A percentile compares a stretch with the other conserved stretches of the same genome.
These are phyloP conservation scores for Pseudocheirus occidentalis DNA, from an alignment of 2,797 vertebrate genomes.

Conservation along the genomic window DNA sequence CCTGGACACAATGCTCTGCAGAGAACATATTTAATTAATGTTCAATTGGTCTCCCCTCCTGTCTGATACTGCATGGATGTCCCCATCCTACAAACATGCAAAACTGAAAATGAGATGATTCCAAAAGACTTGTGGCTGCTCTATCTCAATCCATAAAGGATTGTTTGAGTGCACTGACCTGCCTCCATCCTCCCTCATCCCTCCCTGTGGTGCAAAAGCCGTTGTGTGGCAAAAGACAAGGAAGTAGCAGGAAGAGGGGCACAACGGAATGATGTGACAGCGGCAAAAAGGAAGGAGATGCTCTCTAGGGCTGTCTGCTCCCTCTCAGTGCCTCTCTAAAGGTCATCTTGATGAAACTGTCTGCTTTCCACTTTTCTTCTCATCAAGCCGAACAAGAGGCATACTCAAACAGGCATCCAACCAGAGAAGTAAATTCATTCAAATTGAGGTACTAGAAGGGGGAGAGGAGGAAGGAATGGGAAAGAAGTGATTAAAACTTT, in stretches of 20 bases:
- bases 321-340: slow-evolving; percentile 50
- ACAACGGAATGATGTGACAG: slow-evolving; percentile 34
- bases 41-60: background rate
- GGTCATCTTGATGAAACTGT: background rate
- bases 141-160: background rate
- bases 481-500: slow-evolving; percentile 56
- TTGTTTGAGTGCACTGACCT: background rate
- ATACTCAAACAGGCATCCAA: slow-evolving; percentile 8
- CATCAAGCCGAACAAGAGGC: background rate
- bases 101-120: background rate
- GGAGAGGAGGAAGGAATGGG: background rate
- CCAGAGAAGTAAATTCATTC: slow-evolving; percentile 53
- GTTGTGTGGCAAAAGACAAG: background rate
- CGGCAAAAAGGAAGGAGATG: background rate
- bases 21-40: background rate
- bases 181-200: slow-evolving; percentile 28
- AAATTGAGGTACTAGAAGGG: background rate
- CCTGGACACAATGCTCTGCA: background rate
- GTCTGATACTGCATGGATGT: background rate
- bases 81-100: background rate
- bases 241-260: background rate
- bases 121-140: background rate
- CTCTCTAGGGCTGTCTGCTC: background rate
- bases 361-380: slow-evolving; percentile 24
- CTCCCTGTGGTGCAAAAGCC: background rate